Percentiles rank a stretch among this genome's conserved stretches.
These are phyloP conservation scores for Huso huso DNA, from an alignment of 2,797 vertebrate genomes.

Conservation along the genomic window DNA sequence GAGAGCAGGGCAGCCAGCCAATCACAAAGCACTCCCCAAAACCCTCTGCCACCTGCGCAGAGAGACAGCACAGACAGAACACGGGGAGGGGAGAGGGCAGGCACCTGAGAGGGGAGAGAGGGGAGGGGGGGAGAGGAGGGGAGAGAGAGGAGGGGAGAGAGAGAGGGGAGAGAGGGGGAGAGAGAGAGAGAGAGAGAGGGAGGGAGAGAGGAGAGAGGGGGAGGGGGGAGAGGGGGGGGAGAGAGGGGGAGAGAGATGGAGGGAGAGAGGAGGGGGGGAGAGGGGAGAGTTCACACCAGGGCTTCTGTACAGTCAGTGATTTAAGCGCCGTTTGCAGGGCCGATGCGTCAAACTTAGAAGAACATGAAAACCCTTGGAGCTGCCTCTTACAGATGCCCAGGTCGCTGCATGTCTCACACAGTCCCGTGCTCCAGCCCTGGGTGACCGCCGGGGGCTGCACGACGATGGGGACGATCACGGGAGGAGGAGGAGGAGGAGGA, in stretches of 20 bases:
- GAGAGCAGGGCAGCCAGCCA: constrained; percentile 36
- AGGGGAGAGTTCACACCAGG: too few relatives aligned
- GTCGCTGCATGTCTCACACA: not conserved
- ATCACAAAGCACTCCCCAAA: constrained; percentile 50
- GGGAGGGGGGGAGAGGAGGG: not conserved
- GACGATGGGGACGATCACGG: not conserved
- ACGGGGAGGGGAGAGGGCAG: constrained; percentile 25
- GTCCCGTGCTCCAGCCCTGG: too few relatives aligned
- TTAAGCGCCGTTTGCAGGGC: too few relatives aligned
- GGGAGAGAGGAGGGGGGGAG: not conserved
- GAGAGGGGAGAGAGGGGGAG: too few relatives aligned
- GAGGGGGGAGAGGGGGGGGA: too few relatives aligned
- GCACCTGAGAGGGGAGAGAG: constrained; percentile 23
- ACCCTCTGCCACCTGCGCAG: constrained; percentile 38
- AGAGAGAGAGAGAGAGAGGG: too few relatives aligned
- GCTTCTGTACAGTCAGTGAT: too few relatives aligned
- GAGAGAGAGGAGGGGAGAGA: too few relatives aligned
- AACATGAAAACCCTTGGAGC: too few relatives aligned
- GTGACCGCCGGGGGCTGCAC: not conserved
- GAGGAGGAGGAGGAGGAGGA: constrained; percentile 20
- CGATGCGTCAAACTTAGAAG: too few relatives aligned
- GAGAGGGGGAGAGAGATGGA: not conserved
- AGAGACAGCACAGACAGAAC: constrained; percentile 36
- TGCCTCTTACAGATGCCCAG: too few relatives aligned
- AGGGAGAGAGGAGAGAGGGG: too few relatives aligned